Base-by-base conservation (phyloP, 2,888 invertebrate genomes). In the Thecophora atra region DNA sequence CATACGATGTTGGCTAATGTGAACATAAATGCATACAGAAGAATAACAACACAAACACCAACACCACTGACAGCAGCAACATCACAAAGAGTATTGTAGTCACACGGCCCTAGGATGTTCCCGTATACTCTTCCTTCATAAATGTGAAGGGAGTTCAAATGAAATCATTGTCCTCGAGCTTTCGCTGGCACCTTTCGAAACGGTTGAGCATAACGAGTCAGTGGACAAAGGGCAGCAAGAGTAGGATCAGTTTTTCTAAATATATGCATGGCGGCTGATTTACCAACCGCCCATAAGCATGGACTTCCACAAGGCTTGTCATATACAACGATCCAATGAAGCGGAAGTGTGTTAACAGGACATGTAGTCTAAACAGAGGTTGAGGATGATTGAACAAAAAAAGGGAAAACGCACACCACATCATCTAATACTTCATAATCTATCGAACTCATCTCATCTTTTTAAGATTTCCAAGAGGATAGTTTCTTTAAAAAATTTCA, bases 1-100 rank as follows among this genome's bases (percentile, higher is more conserved):
- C 8, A 15, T 28, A 58, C 28, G 1, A 67, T 67, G 67, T 37
- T 69, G 64, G 42, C 44, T 73, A 65, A 62, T 60, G 71, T 54
- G n/a, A 19, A 52, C 66, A 24, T 11, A 37, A 56, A 26, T 51
- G 30, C 47, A 65, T 37, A 37, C 37, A 44, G 28, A 19, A 28
- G 65, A 30, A 56, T 56, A 47, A 60, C 60, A 66, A 51, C 71
- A 37, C 15, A 52, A 66, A 24, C 47, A 65, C 30, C 65, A 56
- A 44, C 65, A 71, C 17, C 19, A 56, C 15, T 37, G 37, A 37
- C 17, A 28, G 2, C 62, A 37, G 11, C 28, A 60, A n/a, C n/a
- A n/a, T n/a, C n/a, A n/a, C n/a, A n/a, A n/a, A n/a, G n/a, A 30
- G 17, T 24, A 24, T 21, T 54, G 54, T 21, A n/a, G 3, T 21